Evolutionary conservation across 1,140 invertebrate species (phyloP).

Genomic region (Drosophila murphyi): DNA sequence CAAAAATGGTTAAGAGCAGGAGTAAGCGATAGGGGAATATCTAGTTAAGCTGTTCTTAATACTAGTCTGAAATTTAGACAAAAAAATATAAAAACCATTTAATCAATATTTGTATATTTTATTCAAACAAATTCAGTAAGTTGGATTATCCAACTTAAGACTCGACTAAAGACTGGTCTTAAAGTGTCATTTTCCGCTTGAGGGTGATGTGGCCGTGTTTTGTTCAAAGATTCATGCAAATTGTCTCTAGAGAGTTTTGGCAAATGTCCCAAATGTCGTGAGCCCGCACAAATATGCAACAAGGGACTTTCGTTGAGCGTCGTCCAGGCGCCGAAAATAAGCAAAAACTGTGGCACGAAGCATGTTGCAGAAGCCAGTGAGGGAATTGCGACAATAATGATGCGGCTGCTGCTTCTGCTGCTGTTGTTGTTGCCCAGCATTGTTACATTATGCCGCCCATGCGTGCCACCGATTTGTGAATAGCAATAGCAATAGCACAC

Average conservation of each 20-base stretch:
- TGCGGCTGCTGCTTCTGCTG: constrained; percentile 24
- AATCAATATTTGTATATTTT: neutral
- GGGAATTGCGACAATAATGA: constrained; percentile 43
- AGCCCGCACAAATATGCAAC: constrained; percentile 59
- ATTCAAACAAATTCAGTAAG: neutral
- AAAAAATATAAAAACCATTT: no score
- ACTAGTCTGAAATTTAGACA: no score
- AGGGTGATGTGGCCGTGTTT: neutral
- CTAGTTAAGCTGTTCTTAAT: neutral
- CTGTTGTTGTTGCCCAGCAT: constrained; percentile 38
- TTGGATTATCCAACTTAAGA: neutral
- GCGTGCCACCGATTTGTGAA: constrained; percentile 74
- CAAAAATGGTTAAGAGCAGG: neutral
- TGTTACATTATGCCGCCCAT: constrained; percentile 62
- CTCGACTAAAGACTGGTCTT: neutral
- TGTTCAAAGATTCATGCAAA: constrained; percentile 55
- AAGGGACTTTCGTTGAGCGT: constrained; percentile 39
- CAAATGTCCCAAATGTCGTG: constrained; percentile 59
- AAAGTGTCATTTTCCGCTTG: constrained; percentile 1
- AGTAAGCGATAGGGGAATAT: neutral
- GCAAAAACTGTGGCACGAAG: constrained; percentile 26
- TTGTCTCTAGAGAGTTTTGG: constrained; percentile 52
- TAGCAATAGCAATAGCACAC: constrained; percentile 53
- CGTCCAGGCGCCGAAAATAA: constrained; percentile 29
- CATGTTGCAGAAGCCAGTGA: constrained; percentile 42